A percentile compares a stretch with the other conserved stretches of the same genome.
These are phyloP conservation scores for Ambastaia sidthimunki DNA, from an alignment of 2,797 vertebrate genomes.

Conservation along the genomic window DNA sequence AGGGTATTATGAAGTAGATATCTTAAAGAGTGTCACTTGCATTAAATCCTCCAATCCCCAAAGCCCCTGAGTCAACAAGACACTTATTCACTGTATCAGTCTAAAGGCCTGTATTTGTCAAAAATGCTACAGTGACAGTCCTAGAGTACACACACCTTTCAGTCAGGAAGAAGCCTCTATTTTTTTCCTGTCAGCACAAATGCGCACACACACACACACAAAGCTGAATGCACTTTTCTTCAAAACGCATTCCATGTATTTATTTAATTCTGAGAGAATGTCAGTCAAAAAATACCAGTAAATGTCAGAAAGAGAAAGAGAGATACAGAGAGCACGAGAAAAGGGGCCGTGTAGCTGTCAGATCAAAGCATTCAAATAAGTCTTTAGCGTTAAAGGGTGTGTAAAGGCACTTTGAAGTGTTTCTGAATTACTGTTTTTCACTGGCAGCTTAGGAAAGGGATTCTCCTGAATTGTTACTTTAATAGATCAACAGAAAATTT, in stretches of 20 bases:
- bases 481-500: conserved; percentile 7
- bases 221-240: conserved; percentile 16
- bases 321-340: conserved; percentile 7
- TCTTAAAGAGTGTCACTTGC: conserved; percentile 9
- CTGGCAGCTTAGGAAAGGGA: not conserved
- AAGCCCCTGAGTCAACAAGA: conserved; percentile 44
- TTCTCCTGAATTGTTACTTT: not conserved
- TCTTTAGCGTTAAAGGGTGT: conserved; percentile 22
- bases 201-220: not conserved
- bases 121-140: conserved; percentile 12
- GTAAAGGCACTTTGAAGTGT: conserved; percentile 20
- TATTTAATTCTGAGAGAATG: conserved; percentile 27
- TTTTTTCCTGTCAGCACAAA: conserved; percentile 33
- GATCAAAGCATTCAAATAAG: conserved; percentile 29
- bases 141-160: conserved; percentile 14
- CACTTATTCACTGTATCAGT: conserved; percentile 38
- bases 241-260: conserved; percentile 22
- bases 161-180: conserved; percentile 27
- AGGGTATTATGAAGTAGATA: conserved; percentile 13
- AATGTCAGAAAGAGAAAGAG: conserved; percentile 34
- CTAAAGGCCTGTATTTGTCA: conserved; percentile 35
- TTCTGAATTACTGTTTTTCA: conserved; percentile 28
- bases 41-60: conserved; percentile 40
- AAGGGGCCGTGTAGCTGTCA: conserved; percentile 12
- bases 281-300: conserved; percentile 29